Base-by-base conservation (phyloP, 2,797 vertebrate genomes). In the Cyprinella venusta region DNA sequence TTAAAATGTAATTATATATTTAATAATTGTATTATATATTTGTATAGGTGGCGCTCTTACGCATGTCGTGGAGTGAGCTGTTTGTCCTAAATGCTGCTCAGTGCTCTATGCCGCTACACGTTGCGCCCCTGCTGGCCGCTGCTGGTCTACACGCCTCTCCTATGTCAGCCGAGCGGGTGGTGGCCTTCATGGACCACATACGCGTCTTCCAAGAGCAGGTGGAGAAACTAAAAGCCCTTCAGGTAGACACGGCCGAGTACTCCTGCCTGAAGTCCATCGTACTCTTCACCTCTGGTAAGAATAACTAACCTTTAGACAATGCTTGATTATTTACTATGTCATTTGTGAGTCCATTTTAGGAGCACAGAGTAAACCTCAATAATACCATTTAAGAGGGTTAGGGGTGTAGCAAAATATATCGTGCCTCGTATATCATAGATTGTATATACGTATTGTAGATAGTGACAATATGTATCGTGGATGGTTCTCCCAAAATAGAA, bases 131-230 rank as follows among this genome's bases (percentile, higher is more conserved):
- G 86, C 77, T 97, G 90, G 96, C 96, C 0, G 96, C 96, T 0
- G 96, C 96, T 0, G 96, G 96, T 77, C 94, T 96, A 74, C 96
- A 96, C 10, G 96, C 95, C 24, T 95, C 96, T 0, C 96, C 96
- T 61, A 95, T 96, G 96, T 95, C 95, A 0, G 95, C 96, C 0
- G 96, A 97, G 80, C 93, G 96, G 0, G 96, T 96, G 50, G 96
- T 96, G 88, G 96, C 96, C 85, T 96, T 96, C 93, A 96, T 97
- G 96, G 96, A 97, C 91, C 96, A 97, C 92, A 95, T 96, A 90
- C 94, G 96, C 0, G 94, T 96, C 85, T 96, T 97, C 93, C 96
- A 97, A 86, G 96, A 97, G 91, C 96, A 97, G 91, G 95, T 97
- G 91, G 96, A 97, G 92, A 96, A 96, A 91, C 95, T 97, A 89